A percentile compares a stretch with the other conserved stretches of the same genome.
Conservation (phyloP, 2,888 invertebrate genomes). For the Rambutsinella grinnellia region DNA sequence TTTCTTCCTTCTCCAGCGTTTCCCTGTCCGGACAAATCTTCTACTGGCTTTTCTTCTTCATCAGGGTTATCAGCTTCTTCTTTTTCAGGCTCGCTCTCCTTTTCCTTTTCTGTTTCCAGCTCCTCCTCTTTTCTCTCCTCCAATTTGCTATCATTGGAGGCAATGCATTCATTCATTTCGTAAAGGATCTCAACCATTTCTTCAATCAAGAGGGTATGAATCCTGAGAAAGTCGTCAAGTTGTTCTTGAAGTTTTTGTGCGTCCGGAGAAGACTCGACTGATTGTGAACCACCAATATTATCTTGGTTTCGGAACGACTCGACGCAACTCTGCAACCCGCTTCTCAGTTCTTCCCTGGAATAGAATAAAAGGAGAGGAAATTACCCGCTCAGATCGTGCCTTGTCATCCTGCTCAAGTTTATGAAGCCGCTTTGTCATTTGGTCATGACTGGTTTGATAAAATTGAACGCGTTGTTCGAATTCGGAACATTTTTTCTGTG, state of each 20-base stretch:
- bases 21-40: constrained; percentile 9
- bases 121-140: neutral
- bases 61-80: constrained; percentile 14
- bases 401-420: constrained; percentile 64
- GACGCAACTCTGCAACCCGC: constrained; percentile 66
- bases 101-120: neutral
- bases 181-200: constrained; percentile 48
- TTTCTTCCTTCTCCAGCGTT: constrained; percentile 9
- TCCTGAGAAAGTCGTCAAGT: constrained; percentile 34
- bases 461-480: constrained; percentile 66
- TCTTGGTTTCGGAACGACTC: constrained; percentile 52
- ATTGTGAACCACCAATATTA: constrained; percentile 4
- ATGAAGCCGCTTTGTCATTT: constrained; percentile 62
- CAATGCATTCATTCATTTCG: constrained; percentile 62
- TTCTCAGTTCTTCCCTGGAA: constrained; percentile 65
- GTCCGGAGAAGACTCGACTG: constrained; percentile 19
- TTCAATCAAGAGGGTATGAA: constrained; percentile 44
- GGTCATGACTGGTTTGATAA: constrained; percentile 63
- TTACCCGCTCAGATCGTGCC: constrained; percentile 64
- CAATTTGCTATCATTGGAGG: constrained; percentile 5
- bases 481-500: constrained; percentile 75
- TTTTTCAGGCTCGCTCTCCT: constrained; percentile 20
- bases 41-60: constrained; percentile 26
- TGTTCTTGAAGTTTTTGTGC: constrained; percentile 22
- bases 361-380: constrained; percentile 19